These are phyloP conservation scores for Gephyroberyx darwinii DNA, from an alignment of 2,797 vertebrate genomes.

Conservation along the genomic window DNA sequence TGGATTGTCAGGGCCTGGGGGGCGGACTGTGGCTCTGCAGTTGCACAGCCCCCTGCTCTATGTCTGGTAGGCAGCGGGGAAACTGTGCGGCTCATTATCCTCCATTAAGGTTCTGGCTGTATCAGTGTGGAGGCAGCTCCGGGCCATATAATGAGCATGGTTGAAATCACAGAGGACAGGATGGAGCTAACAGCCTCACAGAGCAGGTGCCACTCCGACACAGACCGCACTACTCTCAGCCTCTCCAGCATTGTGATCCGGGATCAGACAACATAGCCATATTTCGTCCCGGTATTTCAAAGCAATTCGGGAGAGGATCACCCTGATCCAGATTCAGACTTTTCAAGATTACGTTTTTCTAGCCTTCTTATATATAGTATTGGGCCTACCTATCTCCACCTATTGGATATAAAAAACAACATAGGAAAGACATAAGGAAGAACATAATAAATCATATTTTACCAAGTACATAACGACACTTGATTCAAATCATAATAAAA, in stretches of 20 bases:
- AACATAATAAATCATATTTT: no score
- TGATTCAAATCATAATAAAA: no score
- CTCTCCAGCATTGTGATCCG: slow-evolving; percentile 4
- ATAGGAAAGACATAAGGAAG: no score
- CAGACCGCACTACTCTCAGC: slow-evolving; percentile 29
- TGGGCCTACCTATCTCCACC: no score
- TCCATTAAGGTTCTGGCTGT: slow-evolving; percentile 73
- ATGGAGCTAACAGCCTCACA: slow-evolving; percentile 55
- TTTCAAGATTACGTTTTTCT: no score
- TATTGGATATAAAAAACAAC: no score
- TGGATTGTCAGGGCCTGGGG: slow-evolving; percentile 31
- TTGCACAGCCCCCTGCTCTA: slow-evolving; percentile 40
- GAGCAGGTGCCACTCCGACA: slow-evolving; percentile 66
- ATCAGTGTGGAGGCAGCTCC: slow-evolving; percentile 71
- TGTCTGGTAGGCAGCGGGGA: slow-evolving; percentile 63
- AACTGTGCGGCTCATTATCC: slow-evolving; percentile 76
- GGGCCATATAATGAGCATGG: slow-evolving; percentile 72
- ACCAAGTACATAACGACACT: no score
- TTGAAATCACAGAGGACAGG: slow-evolving; percentile 70
- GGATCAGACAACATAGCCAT: no score
- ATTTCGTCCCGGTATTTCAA: no score
- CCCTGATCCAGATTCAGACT: no score
- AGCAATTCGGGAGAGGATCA: no score
- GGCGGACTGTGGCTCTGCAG: slow-evolving; percentile 37
- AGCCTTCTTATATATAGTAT: no score